Base-by-base conservation (phyloP, 2,888 invertebrate species). In the Biston betularia region DNA sequence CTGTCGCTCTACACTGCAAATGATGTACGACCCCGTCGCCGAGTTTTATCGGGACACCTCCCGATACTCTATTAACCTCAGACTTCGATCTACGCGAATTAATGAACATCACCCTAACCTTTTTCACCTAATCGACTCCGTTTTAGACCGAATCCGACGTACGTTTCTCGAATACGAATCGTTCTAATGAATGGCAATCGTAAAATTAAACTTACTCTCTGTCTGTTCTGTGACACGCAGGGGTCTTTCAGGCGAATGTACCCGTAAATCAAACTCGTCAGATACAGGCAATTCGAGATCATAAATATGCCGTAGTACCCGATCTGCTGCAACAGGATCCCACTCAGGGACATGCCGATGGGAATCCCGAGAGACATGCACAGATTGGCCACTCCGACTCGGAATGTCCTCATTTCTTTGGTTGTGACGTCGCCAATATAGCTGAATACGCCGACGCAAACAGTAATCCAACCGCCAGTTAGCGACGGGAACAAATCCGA, bases 391-490 rank as follows among this genome's bases (percentile, higher is more conserved):
- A 96, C 93, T 63, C 95, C 95, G 68, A 96, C 94, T 80, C 96
- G 84, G 71, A 94, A 89, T 71, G 96, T 96, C 79, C 95, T 94
- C 80, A 94, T 94, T 81, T 95, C 94, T 74, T 93, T 92, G 35
- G 93, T 93, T 2, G 95, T 94, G 68, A 95, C 93, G 76, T 95
- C 95, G 77, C 95, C 94, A 48, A 96, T 93, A 81, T 95, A 96
- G 80, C 95, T 95, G 90, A 95, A 94, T 75, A 95, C 92, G 73
- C 95, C 94, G 77, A 95, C 94, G 79, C 95, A 94, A 86, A 95
- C 94, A 54, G 94, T 94, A 75, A 94, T 94, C 94, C 94, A 94
- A 55, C 95, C 94, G 49, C 95, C 95, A 55, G 94, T 93, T 64
- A 95, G 74, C 49, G 95, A 94, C 71, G 94, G 94, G 76, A 95